Percentiles rank a stretch among this genome's conserved stretches.
phyloP scores from a whole-genome alignment of 2,113 vertebrate species.

The Sorex fumeus region DNA sequence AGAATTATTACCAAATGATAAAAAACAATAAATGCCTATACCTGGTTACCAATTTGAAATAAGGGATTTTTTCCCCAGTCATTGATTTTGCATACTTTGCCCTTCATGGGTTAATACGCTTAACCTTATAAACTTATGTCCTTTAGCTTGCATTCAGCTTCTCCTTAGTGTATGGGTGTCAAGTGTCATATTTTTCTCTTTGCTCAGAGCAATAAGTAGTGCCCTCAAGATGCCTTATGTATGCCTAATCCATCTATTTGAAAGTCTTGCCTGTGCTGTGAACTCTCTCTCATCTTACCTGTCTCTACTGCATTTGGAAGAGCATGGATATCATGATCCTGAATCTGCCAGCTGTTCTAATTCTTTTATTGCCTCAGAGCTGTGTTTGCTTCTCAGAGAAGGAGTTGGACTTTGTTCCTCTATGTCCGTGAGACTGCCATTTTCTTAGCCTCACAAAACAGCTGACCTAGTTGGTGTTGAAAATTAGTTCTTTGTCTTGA shows the following conservation, averaged over 20 bases:
- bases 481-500: background rate
- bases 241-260: constrained; percentile 58
- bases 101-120: background rate
- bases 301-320: constrained; percentile 71
- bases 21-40: background rate
- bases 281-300: constrained; percentile 65
- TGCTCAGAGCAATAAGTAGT: background rate
- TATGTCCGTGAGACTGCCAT: background rate
- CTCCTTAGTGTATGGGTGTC: background rate
- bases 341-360: constrained; percentile 74
- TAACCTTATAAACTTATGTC: background rate
- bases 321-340: constrained; percentile 15
- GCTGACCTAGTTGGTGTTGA: background rate
- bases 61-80: background rate
- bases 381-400: background rate
- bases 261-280: constrained; percentile 52
- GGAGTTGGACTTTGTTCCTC: background rate
- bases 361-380: constrained; percentile 61
- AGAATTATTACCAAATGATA: background rate
- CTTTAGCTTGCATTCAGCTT: constrained; percentile 46
- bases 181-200: background rate
- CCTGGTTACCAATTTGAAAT: background rate
- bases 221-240: constrained; percentile 46
- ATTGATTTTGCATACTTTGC: background rate
- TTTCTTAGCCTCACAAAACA: background rate